Conservation (phyloP, 2,113 vertebrate species). For the Mungos mungo region DNA sequence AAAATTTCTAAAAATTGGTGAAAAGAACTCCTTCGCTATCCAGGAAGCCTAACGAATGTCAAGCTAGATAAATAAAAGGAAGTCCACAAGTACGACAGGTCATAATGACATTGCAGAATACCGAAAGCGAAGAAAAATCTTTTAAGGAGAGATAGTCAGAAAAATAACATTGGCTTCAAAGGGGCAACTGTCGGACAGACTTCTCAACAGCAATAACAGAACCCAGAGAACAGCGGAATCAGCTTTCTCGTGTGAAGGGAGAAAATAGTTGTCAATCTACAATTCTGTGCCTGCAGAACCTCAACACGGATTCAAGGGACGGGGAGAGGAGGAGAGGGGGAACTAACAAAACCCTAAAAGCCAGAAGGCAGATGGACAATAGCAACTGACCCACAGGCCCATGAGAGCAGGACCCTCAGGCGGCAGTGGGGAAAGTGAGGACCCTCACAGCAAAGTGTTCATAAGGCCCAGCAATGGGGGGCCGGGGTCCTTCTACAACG, state of each 20-base stretch:
- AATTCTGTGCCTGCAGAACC: not conserved
- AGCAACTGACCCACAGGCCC: not conserved
- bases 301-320: not conserved
- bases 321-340: not conserved
- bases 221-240: not conserved
- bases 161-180: not conserved
- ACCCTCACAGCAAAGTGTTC: not conserved
- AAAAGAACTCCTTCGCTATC: not conserved
- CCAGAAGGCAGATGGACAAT: not conserved
- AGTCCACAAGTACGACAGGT: not conserved
- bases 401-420: not conserved
- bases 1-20: not conserved
- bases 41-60: not conserved
- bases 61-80: not conserved
- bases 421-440: not conserved
- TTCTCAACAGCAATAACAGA: not conserved
- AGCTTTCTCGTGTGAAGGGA: not conserved
- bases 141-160: not conserved
- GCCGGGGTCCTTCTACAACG: not conserved
- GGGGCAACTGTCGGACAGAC: not conserved
- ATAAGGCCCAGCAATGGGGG: not conserved
- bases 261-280: not conserved
- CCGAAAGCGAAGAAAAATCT: not conserved
- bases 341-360: not conserved
- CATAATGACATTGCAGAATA: not conserved